These are phyloP conservation scores for Artibeus jamaicensis DNA, from an alignment of 2,797 vertebrate species.

Conservation along the genomic window DNA sequence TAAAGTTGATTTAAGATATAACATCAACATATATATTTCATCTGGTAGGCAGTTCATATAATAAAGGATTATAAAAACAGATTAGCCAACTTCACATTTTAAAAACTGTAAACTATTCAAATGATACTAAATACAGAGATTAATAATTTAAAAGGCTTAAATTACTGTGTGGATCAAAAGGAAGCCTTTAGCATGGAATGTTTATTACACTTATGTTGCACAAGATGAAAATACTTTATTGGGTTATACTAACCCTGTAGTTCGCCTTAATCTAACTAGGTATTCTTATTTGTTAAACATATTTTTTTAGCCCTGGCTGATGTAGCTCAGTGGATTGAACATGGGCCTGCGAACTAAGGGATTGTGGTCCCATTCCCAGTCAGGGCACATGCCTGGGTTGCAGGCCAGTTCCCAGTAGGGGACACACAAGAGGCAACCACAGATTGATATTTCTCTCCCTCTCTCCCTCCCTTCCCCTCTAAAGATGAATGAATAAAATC, in stretches of 20 bases:
- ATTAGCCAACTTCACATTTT: background rate
- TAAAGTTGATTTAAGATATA: background rate
- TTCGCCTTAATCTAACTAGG: background rate
- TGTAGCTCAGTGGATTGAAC: too few species aligned
- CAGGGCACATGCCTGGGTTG: too few species aligned
- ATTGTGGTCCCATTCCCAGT: too few species aligned
- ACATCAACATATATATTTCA: background rate
- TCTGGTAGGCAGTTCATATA: background rate
- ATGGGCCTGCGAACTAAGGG: too few species aligned
- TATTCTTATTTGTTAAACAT: background rate
- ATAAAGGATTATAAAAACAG: slow-evolving; percentile 38
- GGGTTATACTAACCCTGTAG: background rate
- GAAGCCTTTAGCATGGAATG: slow-evolving; percentile 23
- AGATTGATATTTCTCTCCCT: too few species aligned
- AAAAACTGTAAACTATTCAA: slow-evolving; percentile 32
- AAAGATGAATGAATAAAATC: too few species aligned
- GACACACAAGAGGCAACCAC: too few species aligned
- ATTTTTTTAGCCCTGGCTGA: background rate
- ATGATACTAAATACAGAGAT: background rate
- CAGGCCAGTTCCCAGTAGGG: too few species aligned
- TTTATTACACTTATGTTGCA: background rate
- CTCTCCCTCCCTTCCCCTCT: too few species aligned
- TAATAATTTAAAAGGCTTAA: slow-evolving; percentile 18
- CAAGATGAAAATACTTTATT: slow-evolving; percentile 39
- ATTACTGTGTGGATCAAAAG: slow-evolving; percentile 1